Conservation (phyloP, 2,113 vertebrate species). For the Ptilonorhynchus violaceus region DNA sequence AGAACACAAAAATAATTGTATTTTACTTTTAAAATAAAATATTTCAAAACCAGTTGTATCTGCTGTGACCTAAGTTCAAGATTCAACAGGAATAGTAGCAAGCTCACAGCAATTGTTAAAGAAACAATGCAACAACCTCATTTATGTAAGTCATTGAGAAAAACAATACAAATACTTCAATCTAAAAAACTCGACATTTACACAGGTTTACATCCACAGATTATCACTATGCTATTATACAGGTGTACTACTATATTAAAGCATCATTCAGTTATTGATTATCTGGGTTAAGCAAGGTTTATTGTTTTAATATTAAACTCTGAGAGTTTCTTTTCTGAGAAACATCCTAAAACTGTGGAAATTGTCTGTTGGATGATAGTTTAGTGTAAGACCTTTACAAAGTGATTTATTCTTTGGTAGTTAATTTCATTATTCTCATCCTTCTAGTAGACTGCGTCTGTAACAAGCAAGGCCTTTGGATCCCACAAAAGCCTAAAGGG, state of each 20-base stretch:
- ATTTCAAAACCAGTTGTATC: neutral
- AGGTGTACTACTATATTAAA: neutral
- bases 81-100: neutral
- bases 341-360: neutral
- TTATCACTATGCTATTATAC: neutral
- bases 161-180: neutral
- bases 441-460: neutral
- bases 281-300: neutral
- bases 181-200: neutral
- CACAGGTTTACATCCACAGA: neutral
- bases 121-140: neutral
- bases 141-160: neutral
- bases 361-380: neutral
- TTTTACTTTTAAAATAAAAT: neutral
- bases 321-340: neutral
- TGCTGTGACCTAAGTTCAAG: neutral
- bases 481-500: neutral
- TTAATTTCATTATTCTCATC: slow-evolving; percentile 6
- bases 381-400: neutral
- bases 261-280: neutral
- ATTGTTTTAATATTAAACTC: neutral
- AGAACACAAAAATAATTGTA: neutral
- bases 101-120: neutral
- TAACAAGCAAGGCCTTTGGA: neutral
- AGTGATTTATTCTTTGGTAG: neutral